Evolutionary conservation across 2,888 invertebrate species (phyloP).

Genomic region (Griposia aprilina): DNA sequence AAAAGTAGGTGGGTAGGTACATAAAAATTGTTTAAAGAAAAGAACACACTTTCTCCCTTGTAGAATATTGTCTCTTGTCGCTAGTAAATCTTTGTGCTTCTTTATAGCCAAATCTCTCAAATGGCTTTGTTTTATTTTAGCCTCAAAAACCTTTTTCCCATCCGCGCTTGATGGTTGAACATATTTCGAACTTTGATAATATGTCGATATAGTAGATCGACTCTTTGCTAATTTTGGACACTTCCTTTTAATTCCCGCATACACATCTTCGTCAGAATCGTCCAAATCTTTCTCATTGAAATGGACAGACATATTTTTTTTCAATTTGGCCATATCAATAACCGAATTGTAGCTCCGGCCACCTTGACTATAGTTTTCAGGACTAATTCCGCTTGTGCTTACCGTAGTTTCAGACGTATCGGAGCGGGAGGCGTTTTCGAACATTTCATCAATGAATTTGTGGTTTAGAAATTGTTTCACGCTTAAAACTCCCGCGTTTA

Average conservation of each 20-base stretch:
- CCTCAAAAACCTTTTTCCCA: slow-evolving; percentile 73
- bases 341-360: slow-evolving; percentile 84
- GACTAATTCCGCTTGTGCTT: slow-evolving; percentile 66
- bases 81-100: slow-evolving; percentile 90
- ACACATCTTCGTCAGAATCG: slow-evolving; percentile 76
- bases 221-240: slow-evolving; percentile 83
- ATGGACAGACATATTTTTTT: slow-evolving; percentile 75
- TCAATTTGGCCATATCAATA: slow-evolving; percentile 75
- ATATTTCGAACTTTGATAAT: slow-evolving; percentile 86
- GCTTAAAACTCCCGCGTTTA: slow-evolving; percentile 87
- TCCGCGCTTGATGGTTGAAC: slow-evolving; percentile 73
- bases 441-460: slow-evolving; percentile 77
- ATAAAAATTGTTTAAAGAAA: slow-evolving; percentile 7
- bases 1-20: background rate
- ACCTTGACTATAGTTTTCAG: slow-evolving; percentile 71
- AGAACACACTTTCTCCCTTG: slow-evolving; percentile 91
- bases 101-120: slow-evolving; percentile 89
- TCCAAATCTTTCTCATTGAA: slow-evolving; percentile 80
- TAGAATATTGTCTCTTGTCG: slow-evolving; percentile 89
- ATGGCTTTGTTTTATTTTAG: slow-evolving; percentile 82
- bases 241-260: slow-evolving; percentile 78
- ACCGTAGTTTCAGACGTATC: slow-evolving; percentile 75
- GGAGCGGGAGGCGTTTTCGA: slow-evolving; percentile 81
- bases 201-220: slow-evolving; percentile 81
- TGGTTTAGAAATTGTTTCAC: slow-evolving; percentile 81